Evolutionary conservation across 2,797 vertebrate genomes (phyloP).

Genomic region (Catostomus latipinnis): DNA sequence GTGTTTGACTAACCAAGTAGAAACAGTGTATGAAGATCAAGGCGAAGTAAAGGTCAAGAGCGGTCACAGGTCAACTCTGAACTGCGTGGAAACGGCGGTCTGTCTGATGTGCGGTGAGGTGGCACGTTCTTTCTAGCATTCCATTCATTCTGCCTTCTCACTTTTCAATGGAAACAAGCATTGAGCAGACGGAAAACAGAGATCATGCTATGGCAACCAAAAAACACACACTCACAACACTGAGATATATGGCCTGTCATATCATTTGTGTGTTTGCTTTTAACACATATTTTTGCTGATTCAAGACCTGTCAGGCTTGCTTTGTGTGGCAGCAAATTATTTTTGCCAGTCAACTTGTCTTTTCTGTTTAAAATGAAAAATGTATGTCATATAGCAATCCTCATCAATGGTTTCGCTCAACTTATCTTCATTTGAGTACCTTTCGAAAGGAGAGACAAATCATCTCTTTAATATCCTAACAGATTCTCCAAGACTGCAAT

Average conservation of each 20-base stretch:
- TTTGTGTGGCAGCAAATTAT: not conserved
- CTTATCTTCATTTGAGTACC: too few relatives aligned
- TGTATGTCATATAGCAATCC: too few relatives aligned
- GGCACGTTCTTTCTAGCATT: conserved; percentile 51
- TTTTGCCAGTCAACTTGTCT: not conserved
- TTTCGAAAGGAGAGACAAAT: too few relatives aligned
- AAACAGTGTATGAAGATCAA: conserved; percentile 47
- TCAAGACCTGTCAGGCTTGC: not conserved
- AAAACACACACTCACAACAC: conserved; percentile 49
- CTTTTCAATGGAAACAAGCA: conserved; percentile 40
- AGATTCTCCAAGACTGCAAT: too few relatives aligned
- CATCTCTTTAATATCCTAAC: too few relatives aligned
- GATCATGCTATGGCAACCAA: conserved; percentile 45
- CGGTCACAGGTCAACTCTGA: conserved; percentile 24
- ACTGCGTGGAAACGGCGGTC: conserved; percentile 23
- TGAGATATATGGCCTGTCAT: not conserved
- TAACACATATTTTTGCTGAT: conserved; percentile 32
- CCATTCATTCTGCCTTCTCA: conserved; percentile 43
- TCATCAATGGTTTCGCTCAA: too few relatives aligned
- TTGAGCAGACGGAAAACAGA: conserved; percentile 27
- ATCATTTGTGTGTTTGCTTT: conserved; percentile 18
- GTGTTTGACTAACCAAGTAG: not conserved
- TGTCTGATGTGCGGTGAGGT: conserved; percentile 28
- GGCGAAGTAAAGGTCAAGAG: conserved; percentile 32
- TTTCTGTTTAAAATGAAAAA: not conserved